Evolutionary conservation across 2,888 invertebrate species (phyloP), one percentile per base, ranked within the genome.

Genomic region (Pasiphila rectangulata): DNA sequence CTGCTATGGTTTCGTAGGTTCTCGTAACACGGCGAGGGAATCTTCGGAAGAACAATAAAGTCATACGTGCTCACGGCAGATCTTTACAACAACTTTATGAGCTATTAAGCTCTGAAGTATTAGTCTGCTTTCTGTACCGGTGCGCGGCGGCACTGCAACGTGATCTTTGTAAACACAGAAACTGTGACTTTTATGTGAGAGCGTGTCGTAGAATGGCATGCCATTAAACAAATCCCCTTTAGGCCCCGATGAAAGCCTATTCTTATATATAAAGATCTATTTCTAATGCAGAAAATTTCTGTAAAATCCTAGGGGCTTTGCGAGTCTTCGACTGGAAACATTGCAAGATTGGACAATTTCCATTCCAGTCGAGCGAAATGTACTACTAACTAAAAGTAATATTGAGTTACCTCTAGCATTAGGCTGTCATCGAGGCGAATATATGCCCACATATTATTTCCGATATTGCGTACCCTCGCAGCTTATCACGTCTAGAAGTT

Each of bases 401-500:
- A 79, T 67, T n/a, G n/a, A 54, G 57, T 46, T 63, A 63, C 63
- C 61, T 61, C 48, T 51, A 60, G 69, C 67, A 75, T 72, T 75
- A 79, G 69, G 67, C 63, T 65, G 68, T 67, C 76, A 64, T 64
- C 63, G 58, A 61, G n/a, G 59, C 60, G 57, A 66, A 72, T 71
- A 70, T 74, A 69, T 68, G 70, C 54, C 61, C 56, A 54, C 59
- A 70, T 73, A 69, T 70, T 69, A 66, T 66, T 60, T 56, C 51
- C 51, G 68, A 79, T 81, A 81, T 80, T 76, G 66, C 73, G 61
- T 51, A 60, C 54, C 61, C 60, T 59, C 48, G 56, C 57, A 70
- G 76, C 78, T 80, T 78, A 76, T 69, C 69, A 64, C 60, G 74
- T 73, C 78, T 75, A 69, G 55, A 51, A 59, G 48, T 48, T 46